Evolutionary conservation across 2,888 invertebrate species (phyloP).

Genomic region (Apotomis capreana): DNA sequence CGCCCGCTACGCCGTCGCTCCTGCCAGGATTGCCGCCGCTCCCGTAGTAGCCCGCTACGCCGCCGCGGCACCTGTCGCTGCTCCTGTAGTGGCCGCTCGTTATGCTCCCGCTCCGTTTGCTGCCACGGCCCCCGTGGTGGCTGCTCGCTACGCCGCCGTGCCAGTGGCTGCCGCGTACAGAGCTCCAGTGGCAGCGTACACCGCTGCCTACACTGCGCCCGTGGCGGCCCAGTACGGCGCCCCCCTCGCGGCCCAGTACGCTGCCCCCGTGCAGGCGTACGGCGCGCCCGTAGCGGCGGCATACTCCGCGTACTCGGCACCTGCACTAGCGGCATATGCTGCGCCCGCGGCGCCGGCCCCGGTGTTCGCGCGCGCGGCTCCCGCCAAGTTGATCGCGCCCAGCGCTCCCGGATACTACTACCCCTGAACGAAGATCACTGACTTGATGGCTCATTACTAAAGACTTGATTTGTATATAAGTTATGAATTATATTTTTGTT

Average conservation of each 20-base stretch:
- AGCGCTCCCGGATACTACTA: conserved; percentile 72
- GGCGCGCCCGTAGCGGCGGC: conserved; percentile 49
- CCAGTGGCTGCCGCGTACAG: conserved; percentile 46
- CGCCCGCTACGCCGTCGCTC: conserved; percentile 57
- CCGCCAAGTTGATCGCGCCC: conserved; percentile 85
- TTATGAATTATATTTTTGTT: conserved; percentile 54
- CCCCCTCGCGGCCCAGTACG: conserved; percentile 37
- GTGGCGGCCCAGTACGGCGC: conserved; percentile 49
- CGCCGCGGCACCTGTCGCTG: conserved; percentile 58
- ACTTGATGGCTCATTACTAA: conserved; percentile 62
- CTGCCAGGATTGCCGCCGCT: conserved; percentile 49
- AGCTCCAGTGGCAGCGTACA: conserved; percentile 49
- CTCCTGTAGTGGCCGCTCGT: conserved; percentile 44
- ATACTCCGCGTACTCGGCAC: conserved; percentile 66
- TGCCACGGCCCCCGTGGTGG: conserved; percentile 43
- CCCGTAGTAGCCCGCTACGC: conserved; percentile 45
- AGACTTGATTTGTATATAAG: conserved; percentile 74
- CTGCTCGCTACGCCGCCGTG: conserved; percentile 51
- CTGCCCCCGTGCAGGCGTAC: conserved; percentile 47
- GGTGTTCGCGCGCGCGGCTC: conserved; percentile 85
- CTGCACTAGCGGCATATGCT: conserved; percentile 61
- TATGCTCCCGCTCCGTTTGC: conserved; percentile 46
- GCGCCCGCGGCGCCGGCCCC: conserved; percentile 80
- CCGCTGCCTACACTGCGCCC: conserved; percentile 45
- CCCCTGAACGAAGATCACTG: conserved; percentile 61